These are phyloP conservation scores for Myocastor coypus DNA, from an alignment of 2,113 vertebrate genomes.

Conservation along the genomic window DNA sequence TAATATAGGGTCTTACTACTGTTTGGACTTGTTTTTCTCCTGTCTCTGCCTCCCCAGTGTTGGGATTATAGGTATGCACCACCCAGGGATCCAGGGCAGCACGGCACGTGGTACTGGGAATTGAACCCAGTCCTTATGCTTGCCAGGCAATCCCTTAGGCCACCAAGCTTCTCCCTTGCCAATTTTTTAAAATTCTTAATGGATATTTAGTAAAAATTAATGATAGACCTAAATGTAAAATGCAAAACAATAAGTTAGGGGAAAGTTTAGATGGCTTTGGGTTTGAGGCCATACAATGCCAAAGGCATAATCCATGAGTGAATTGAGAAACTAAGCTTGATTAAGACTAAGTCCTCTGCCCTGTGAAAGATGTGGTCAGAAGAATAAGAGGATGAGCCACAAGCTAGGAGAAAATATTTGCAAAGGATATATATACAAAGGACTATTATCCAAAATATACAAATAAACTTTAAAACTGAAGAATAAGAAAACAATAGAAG, in stretches of 20 bases:
- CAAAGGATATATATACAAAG: neutral
- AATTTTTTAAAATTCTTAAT: neutral
- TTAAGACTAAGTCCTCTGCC: neutral
- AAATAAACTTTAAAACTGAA: slow-evolving; percentile 25
- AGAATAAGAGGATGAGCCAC: neutral
- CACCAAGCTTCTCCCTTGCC: no score
- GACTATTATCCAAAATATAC: neutral
- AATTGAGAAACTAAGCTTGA: neutral
- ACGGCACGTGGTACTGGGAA: no score
- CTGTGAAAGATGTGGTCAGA: neutral
- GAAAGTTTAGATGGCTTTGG: neutral
- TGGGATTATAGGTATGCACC: no score
- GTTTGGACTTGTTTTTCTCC: no score
- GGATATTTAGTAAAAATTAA: slow-evolving; percentile 8
- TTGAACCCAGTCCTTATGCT: no score
- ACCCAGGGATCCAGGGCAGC: no score
- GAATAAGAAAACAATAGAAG: neutral
- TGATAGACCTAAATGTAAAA: neutral
- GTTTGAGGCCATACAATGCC: neutral
- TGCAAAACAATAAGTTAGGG: neutral
- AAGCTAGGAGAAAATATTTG: neutral
- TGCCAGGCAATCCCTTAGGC: no score
- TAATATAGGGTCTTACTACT: no score
- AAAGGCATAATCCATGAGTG: neutral
- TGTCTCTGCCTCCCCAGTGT: no score